phyloP scores from a whole-genome alignment of 1,140 invertebrate genomes.

The Lepidurus arcticus region DNA sequence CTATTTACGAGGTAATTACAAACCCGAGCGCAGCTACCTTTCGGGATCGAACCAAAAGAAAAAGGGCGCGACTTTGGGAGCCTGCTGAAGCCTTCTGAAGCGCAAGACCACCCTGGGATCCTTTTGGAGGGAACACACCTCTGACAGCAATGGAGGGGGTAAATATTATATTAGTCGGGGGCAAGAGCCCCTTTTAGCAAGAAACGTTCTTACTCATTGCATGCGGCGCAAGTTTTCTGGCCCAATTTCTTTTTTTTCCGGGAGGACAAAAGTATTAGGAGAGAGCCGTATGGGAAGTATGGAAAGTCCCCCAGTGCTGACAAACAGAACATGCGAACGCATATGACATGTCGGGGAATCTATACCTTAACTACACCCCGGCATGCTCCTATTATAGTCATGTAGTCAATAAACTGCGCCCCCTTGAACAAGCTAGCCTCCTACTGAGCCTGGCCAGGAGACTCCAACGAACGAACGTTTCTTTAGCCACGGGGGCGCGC shows the following conservation, averaged over 20 bases:
- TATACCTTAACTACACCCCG: background rate
- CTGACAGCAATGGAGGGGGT: background rate
- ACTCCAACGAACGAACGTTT: background rate
- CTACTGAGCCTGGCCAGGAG: background rate
- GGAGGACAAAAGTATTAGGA: background rate
- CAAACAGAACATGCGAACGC: background rate
- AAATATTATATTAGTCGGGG: conserved; percentile 3
- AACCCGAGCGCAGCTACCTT: conserved; percentile 16
- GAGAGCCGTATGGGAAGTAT: background rate
- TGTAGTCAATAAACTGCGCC: background rate
- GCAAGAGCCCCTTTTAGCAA: background rate
- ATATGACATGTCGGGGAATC: background rate
- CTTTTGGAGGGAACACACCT: background rate
- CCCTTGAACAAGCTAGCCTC: background rate
- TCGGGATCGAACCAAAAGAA: background rate
- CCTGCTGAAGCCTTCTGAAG: background rate
- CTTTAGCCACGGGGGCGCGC: background rate
- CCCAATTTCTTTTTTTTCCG: background rate
- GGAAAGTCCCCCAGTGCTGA: background rate
- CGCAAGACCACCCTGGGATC: conserved; percentile 4
- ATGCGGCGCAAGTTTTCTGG: background rate
- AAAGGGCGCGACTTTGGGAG: background rate
- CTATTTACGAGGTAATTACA: conserved; percentile 22
- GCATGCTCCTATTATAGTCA: background rate
- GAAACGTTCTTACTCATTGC: background rate